These are phyloP conservation scores for Epinotia ramella DNA, from an alignment of 2,888 invertebrate genomes.

Conservation along the genomic window DNA sequence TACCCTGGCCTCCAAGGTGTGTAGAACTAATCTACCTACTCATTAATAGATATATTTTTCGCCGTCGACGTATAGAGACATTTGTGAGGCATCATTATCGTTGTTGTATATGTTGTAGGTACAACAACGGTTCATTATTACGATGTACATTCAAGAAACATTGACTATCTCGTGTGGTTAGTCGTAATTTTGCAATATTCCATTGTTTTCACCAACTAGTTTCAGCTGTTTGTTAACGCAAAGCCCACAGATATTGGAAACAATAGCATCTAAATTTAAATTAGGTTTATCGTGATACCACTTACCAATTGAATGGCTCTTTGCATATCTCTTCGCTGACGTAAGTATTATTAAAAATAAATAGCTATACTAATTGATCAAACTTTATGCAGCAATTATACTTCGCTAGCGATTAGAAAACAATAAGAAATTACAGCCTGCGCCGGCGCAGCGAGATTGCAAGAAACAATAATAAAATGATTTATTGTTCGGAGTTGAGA, in stretches of 20 bases:
- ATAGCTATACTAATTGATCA: background rate
- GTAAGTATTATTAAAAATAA: slow-evolving; percentile 13
- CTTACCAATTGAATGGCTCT: slow-evolving; percentile 1
- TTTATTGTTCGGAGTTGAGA: slow-evolving; percentile 32
- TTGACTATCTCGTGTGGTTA: background rate
- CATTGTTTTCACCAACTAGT: slow-evolving; percentile 5
- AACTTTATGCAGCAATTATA: slow-evolving; percentile 25
- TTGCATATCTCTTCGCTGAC: background rate
- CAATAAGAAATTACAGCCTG: slow-evolving; percentile 39
- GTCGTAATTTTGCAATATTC: slow-evolving; percentile 9
- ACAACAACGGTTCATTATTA: background rate
- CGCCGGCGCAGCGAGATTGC: slow-evolving; percentile 31
- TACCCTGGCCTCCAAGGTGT: no score
- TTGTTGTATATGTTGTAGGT: no score
- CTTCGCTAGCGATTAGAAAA: slow-evolving; percentile 38
- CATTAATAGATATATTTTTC: no score
- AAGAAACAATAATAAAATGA: slow-evolving; percentile 40
- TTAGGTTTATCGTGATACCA: slow-evolving; percentile 2
- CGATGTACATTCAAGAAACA: background rate
- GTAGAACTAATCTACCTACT: no score
- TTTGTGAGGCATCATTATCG: no score
- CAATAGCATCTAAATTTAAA: slow-evolving; percentile 24
- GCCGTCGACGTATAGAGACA: no score
- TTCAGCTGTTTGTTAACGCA: slow-evolving; percentile 2
- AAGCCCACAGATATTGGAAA: slow-evolving; percentile 15